Conservation (phyloP, 2,113 vertebrate genomes). For the Pungitius pungitius region DNA sequence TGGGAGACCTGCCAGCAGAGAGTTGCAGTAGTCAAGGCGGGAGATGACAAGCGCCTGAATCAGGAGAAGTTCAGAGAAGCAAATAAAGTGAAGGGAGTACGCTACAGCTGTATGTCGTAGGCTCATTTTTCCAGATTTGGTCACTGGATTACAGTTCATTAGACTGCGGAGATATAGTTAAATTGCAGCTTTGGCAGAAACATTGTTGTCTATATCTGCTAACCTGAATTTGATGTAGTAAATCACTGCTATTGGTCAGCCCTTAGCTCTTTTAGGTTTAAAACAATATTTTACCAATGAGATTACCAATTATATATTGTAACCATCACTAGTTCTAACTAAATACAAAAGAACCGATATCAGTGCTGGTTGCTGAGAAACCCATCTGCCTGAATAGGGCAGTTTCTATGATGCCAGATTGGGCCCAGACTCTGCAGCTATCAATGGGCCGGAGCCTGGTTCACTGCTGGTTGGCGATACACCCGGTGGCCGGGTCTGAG, state of each 20-base stretch:
- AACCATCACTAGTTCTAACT: too few relatives aligned
- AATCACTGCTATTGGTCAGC: neutral
- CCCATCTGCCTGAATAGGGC: too few relatives aligned
- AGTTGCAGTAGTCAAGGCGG: too few relatives aligned
- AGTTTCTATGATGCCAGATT: too few relatives aligned
- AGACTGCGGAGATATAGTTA: neutral
- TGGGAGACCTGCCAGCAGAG: too few relatives aligned
- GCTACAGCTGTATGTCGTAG: slow-evolving; percentile 5
- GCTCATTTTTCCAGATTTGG: slow-evolving; percentile 15
- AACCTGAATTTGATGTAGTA: neutral
- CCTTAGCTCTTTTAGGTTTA: neutral
- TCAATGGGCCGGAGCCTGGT: too few relatives aligned
- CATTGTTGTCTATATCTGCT: neutral
- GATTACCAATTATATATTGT: neutral
- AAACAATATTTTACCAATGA: neutral
- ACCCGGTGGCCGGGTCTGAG: too few relatives aligned
- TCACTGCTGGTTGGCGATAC: too few relatives aligned
- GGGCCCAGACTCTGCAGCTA: too few relatives aligned
- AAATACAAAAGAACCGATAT: too few relatives aligned
- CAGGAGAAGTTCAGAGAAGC: slow-evolving; percentile 20
- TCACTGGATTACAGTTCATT: slow-evolving; percentile 11
- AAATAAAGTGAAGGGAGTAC: slow-evolving; percentile 23
- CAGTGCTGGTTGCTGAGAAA: too few relatives aligned
- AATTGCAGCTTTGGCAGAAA: neutral
- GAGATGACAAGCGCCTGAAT: too few relatives aligned